A percentile compares a stretch with the other conserved stretches of the same genome.
phyloP scores from a whole-genome alignment of 2,888 invertebrate genomes.

The Ophion ellenae region DNA sequence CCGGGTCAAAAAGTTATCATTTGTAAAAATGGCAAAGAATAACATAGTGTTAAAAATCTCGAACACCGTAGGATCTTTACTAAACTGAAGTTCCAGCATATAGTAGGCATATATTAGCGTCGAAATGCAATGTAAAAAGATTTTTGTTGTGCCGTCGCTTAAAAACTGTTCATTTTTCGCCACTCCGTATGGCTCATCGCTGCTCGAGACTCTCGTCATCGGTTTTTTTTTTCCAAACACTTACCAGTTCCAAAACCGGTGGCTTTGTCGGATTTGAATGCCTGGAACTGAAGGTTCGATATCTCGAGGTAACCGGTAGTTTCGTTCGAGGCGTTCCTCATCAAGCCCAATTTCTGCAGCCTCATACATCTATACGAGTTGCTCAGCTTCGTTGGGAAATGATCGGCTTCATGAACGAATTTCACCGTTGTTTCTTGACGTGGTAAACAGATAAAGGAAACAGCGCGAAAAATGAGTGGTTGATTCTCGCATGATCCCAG shows the following conservation, averaged over 20 bases:
- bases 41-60: too few relatives aligned
- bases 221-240: slow-evolving; percentile 68
- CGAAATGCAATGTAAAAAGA: too few relatives aligned
- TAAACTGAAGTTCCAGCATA: too few relatives aligned
- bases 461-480: neutral
- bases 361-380: slow-evolving; percentile 91
- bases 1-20: too few relatives aligned
- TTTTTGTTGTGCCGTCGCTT: too few relatives aligned
- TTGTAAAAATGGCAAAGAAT: too few relatives aligned
- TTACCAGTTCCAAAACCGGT: slow-evolving; percentile 88
- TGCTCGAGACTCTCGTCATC: too few relatives aligned
- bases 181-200: too few relatives aligned
- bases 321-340: slow-evolving; percentile 75
- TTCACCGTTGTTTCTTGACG: slow-evolving; percentile 80
- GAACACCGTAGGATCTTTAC: too few relatives aligned
- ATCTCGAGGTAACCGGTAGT: slow-evolving; percentile 85
- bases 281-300: slow-evolving; percentile 89
- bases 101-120: too few relatives aligned
- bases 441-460: slow-evolving; percentile 24
- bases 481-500: neutral
- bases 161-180: too few relatives aligned
- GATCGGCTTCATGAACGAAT: slow-evolving; percentile 84
- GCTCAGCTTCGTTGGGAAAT: slow-evolving; percentile 86
- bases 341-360: slow-evolving; percentile 86
- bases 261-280: slow-evolving; percentile 87